Base-by-base conservation (phyloP, 2,797 vertebrate species). In the Schizopygopsis malacanthus region DNA sequence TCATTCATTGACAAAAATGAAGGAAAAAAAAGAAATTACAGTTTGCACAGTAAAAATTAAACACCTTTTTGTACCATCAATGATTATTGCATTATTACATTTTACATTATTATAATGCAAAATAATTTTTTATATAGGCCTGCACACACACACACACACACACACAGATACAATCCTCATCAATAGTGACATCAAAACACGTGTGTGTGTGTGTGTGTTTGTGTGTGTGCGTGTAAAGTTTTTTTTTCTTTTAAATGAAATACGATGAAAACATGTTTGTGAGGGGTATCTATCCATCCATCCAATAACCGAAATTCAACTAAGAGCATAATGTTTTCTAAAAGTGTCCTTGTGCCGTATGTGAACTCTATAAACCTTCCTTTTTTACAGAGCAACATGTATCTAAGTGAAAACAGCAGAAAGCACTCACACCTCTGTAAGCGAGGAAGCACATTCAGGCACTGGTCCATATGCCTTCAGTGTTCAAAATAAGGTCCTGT, bases 381-480 rank as follows among this genome's bases (percentile, higher is more conserved):
- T 45, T 59, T 85, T 41, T 85, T 85, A 88, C 91, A 90, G 92
- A 45, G 77, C 92, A 90, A 88, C 89, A 86, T 85, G 85, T 92
- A 92, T 94, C 91, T 91, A 92, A 92, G 90, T 89, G 90, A 92
- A 86, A 91, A 95, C 94, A 95, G 43, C 89, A 86, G 91, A 94
- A 94, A 92, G 94, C 93, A 94, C 94, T 94, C 92, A 87, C 90
- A 89, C 90, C 63, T 87, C 41, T 25, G 72, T 63, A 67, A 86
- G 67, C 28, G 78, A 67, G 72, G 52, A 73, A 81, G 73, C 50
- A 70, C 78, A 65, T 69, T 85, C 85, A 87, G 79, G 83, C 25
- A 78, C 63, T 65, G 43, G 47, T 75, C 47, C 67, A 50, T 84
- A 81, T 87, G 28, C 41, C 52, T 69, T 80, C 71, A 80, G 33